Evolutionary conservation across 1,140 invertebrate species (phyloP), one percentile per base, ranked within the genome.

Genomic region (Sminthurinus signatus): DNA sequence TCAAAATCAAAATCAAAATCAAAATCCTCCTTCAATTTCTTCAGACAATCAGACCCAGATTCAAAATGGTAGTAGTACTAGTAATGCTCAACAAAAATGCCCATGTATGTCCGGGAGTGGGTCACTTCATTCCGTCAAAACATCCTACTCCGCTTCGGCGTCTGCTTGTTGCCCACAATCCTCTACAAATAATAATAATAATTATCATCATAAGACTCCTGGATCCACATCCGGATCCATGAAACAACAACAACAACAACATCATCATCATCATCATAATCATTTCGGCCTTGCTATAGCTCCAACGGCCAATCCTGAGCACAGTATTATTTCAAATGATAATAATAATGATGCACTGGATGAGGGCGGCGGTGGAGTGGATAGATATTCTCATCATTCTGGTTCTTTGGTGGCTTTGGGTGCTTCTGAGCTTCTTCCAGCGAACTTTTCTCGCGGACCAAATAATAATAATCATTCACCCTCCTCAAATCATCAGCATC

Each of bases 81-180:
- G 32, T 8, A 52, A 31, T 39, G 54, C 67, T 58, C 64, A 63
- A 63, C 60, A 63, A 60, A 70, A 71, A 51, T 72, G 68, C 60
- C 71, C 65, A 17, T 70, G 69, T 25, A 51, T 72, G 43, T 68
- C 70, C 29, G 46, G 43, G 23, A 70, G 63, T 48, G 64, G 57
- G 2, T 70, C 68, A 2, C 31, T 73, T 74, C 51, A 74, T 74
- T 72, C 75, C 72, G 74, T 76, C 51, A 79, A 79, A 31, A 60
- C 64, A 19, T 56, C 63, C 8, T 50, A 32, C 29, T 43, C n/a
- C 39, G 39, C 32, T n/a, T n/a, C n/a, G n/a, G n/a, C n/a, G n/a
- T n/a, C n/a, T n/a, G n/a, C n/a, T n/a, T n/a, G n/a, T n/a, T n/a
- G n/a, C n/a, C n/a, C n/a, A n/a, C n/a, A n/a, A n/a, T n/a, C n/a